Evolutionary conservation across 1,140 invertebrate species (phyloP), one percentile per base, ranked within the genome.

Genomic region (Phocides pigmalion): DNA sequence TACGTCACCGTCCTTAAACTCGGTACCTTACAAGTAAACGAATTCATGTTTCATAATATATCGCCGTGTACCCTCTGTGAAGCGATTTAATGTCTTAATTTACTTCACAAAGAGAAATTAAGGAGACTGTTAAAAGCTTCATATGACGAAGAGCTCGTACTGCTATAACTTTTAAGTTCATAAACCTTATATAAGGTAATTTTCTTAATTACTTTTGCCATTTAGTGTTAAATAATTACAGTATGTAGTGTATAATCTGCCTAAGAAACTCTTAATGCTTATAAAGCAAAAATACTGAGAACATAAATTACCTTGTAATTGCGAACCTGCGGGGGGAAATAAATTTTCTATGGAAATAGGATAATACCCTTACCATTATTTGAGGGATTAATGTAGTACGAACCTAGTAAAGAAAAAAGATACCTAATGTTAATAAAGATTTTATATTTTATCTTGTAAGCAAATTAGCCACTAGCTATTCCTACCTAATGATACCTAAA

Each of bases 1-100:
- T 39, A 39, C 35, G 35, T 39, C 35, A 39, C 12, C 35, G 35
- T 39, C 14, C n/a, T 14, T 39, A 39, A 4, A 39, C 32, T 28
- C 22, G 22, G 35, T 39, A 39, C 35, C 35, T 39, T 39, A 39
- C 12, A 47, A 19, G 28, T 54, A 53, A 66, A 61, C 47, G 50
- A 62, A 53, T 66, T 54, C 49, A 32, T 53, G 50, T 53, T 62
- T 54, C 51, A 50, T 62, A 51, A 64, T 53, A 54, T 61, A 58
- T 67, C 51, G 47, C 32, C 25, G 41, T 62, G 51, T 62, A 62
- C 65, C 59, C 61, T 50, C 41, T 62, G 41, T 62, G 59, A 83
- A 84, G 86, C 82, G 79, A 84, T 89, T 86, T 87, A 85, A 85
- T 80, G 80, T 85, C 76, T 86, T 87, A 86, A 89, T 89, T 87